Evolutionary conservation across 2,797 vertebrate species (phyloP), one percentile per base, ranked within the genome.

Genomic region (Characodon lateralis): DNA sequence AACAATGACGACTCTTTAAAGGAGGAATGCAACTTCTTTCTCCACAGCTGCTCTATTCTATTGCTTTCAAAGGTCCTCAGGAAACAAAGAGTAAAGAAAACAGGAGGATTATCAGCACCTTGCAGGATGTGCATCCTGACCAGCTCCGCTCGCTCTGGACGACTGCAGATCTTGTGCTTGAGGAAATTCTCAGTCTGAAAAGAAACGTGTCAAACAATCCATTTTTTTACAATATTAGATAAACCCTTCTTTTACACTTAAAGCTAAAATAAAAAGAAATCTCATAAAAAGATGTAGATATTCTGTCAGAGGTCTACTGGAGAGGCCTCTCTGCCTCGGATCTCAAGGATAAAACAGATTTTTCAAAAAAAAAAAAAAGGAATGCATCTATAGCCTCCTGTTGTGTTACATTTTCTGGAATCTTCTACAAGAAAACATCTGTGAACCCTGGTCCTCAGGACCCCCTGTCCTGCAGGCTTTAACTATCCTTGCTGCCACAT

Each of bases 121-220:
- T 99, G 97, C 46, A 99, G 95, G 91, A 99, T 99, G 91, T 99
- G 98, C 98, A 99, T 99, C 92, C 98, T 97, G 92, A 99, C 97
- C 89, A 99, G 94, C 93, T 99, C 98, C 0, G 98, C 96, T 79
- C 98, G 96, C 88, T 99, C 98, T 0, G 98, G 98, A 79, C 98
- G 95, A 90, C 97, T 99, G 80, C 98, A 96, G 88, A 99, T 99
- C 95, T 99, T 99, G 93, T 99, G 98, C 94, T 99, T 99, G 92
- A 99, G 92, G 91, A 99, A 99, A 91, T 98, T 99, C 90, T 99
- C 98, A 1, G 98, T 99, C 98, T 99, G 71, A 41, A 73, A 10
- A 77, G 51, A 58, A 43, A 48, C 5, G 50, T 24, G 71, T 24
- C n/a, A 75, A n/a, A 80, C 48, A 76, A 53, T 48, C 51, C 78